Evolutionary conservation across 2,797 vertebrate species (phyloP).

Genomic region (Megaceryle alcyon): DNA sequence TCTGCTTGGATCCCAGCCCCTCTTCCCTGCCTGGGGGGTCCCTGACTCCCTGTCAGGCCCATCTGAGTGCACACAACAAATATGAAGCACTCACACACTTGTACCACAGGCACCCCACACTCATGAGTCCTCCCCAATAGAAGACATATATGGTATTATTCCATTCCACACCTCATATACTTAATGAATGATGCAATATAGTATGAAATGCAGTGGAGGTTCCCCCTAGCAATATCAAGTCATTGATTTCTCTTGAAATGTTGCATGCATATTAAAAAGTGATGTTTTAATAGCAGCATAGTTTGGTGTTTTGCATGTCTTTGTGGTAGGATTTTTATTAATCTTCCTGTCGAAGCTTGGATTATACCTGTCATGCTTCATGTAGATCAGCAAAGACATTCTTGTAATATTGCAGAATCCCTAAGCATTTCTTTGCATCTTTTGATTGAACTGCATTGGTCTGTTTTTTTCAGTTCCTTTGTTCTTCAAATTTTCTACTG

Average conservation of each 20-base stretch:
- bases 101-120: too few relatives aligned
- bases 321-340: constrained; percentile 45
- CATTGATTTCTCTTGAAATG: neutral
- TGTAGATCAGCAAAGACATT: constrained; percentile 30
- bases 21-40: accelerated
- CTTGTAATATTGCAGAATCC: constrained; percentile 20
- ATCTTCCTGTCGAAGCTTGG: constrained; percentile 3
- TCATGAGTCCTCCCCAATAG: neutral
- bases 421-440: constrained; percentile 18
- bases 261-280: neutral
- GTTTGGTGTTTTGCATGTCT: neutral
- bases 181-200: neutral
- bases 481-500: constrained; percentile 44
- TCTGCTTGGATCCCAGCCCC: neutral
- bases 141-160: neutral
- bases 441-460: constrained; percentile 24
- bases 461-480: constrained; percentile 23
- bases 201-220: neutral
- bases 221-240: neutral
- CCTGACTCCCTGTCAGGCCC: accelerated
- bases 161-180: neutral
- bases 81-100: neutral
- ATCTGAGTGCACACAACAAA: neutral
- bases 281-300: neutral
- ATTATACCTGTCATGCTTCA: constrained; percentile 44